These are phyloP conservation scores for Sinohyriopsis cumingii DNA, from an alignment of 2,888 invertebrate species.

Conservation along the genomic window DNA sequence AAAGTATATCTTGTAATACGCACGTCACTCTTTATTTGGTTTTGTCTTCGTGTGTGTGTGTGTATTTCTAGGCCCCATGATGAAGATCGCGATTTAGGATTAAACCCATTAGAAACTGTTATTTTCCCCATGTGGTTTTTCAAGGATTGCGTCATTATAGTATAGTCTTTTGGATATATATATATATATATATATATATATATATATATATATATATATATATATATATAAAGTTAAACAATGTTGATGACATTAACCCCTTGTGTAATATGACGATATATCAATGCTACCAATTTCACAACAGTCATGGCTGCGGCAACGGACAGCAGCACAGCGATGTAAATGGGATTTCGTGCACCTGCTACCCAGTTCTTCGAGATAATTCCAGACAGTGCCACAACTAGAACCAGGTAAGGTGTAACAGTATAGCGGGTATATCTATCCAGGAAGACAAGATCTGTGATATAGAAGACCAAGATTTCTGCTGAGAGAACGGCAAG, in stretches of 20 bases:
- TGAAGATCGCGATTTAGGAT: too few species aligned
- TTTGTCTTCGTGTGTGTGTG: too few species aligned
- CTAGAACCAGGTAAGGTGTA: slow-evolving; percentile 52
- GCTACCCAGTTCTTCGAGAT: slow-evolving; percentile 40
- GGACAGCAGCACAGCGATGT: slow-evolving; percentile 27
- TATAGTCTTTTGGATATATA: too few species aligned
- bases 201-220: too few species aligned
- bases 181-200: too few species aligned
- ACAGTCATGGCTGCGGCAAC: slow-evolving; percentile 13
- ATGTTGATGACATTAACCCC: not conserved
- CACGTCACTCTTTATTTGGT: too few species aligned
- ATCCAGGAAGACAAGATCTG: slow-evolving; percentile 55
- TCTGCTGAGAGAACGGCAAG: slow-evolving; percentile 48
- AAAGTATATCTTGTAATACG: too few species aligned
- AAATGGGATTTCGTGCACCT: slow-evolving; percentile 34
- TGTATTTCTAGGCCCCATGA: too few species aligned
- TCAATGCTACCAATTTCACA: slow-evolving; percentile 19
- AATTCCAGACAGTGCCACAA: slow-evolving; percentile 51
- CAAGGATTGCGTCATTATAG: too few species aligned
- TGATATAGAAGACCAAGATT: slow-evolving; percentile 47
- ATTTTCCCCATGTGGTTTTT: too few species aligned
- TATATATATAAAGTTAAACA: too few species aligned
- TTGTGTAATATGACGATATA: slow-evolving; percentile 18
- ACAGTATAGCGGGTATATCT: slow-evolving; percentile 52
- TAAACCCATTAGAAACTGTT: too few species aligned